These are phyloP conservation scores for Oxyruncus cristatus DNA, from an alignment of 2,113 vertebrate genomes.

Conservation along the genomic window DNA sequence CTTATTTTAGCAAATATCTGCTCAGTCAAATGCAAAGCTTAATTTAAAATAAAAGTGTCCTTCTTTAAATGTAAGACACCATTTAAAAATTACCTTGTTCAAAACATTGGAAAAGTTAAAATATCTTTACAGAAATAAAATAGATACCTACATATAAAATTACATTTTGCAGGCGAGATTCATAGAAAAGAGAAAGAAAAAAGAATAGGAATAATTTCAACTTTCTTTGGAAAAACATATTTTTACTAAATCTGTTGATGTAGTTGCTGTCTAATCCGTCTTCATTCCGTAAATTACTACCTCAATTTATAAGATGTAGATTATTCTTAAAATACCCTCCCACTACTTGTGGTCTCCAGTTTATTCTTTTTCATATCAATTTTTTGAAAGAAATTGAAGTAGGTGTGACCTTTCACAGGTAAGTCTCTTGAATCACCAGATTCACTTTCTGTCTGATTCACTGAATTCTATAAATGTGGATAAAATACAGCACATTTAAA, in stretches of 20 bases:
- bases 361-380: background rate
- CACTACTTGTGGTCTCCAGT: fast-evolving
- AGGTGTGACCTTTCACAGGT: background rate
- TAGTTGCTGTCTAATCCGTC: background rate
- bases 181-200: background rate
- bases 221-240: background rate
- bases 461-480: background rate
- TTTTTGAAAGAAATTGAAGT: background rate
- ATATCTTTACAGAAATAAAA: background rate
- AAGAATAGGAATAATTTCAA: background rate
- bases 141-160: background rate
- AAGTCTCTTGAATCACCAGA: background rate
- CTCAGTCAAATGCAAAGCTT: background rate
- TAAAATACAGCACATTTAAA: background rate
- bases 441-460: background rate
- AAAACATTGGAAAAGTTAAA: background rate
- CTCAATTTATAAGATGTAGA: background rate
- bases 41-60: background rate
- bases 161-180: background rate
- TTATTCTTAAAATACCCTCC: background rate
- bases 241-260: background rate
- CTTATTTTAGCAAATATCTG: background rate
- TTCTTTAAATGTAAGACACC: background rate
- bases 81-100: background rate
- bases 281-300: background rate